Evolutionary conservation across 2,113 vertebrate species (phyloP), one percentile per base, ranked within the genome.

Genomic region (Saccopteryx bilineata): DNA sequence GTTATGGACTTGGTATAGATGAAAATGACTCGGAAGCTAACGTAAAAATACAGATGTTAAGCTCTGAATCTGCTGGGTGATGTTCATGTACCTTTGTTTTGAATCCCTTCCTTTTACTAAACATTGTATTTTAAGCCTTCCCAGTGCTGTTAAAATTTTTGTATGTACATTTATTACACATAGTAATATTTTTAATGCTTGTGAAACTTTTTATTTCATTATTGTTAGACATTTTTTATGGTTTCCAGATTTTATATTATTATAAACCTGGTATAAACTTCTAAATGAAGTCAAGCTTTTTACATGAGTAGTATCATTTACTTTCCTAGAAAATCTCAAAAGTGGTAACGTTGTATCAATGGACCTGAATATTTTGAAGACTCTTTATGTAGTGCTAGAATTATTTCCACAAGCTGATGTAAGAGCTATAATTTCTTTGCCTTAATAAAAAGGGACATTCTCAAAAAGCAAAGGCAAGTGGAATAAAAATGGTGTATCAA

Each of bases 321-420:
- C 52, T 92, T 95, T 81, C 23, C 33, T 88, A 89, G 31, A 21
- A 52, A 74, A 69, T 69, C 5, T 69, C 24, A 75, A 75, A 87
- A 68, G 39, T 88, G 68, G 15, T 17, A 46, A 52, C 69, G 28
- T 58, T 63, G 24, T 18, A 54, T 85, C n/a, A 87, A 18, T 79
- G 56, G 2, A 2, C 15, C 9, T 83, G 86, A 61, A 28, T 84
- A 85, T 63, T 84, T 84, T 79, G 26, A 79, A 93, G 72, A 89
- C 7, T 76, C 15, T 56, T 33, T 87, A 48, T 66, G 5, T 91
- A 48, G 86, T 72, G 31, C 7, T 69, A n/a, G 46, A 83, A 39
- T 66, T 21, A 80, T 65, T 85, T 80, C 63, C 63, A 80, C 5
- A 72, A 84, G 19, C 17, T 39, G 33, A 26, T 65, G 1, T 50